Evolutionary conservation across 2,797 vertebrate species (phyloP), one percentile per base, ranked within the genome.

Genomic region (Pristis pectinata): DNA sequence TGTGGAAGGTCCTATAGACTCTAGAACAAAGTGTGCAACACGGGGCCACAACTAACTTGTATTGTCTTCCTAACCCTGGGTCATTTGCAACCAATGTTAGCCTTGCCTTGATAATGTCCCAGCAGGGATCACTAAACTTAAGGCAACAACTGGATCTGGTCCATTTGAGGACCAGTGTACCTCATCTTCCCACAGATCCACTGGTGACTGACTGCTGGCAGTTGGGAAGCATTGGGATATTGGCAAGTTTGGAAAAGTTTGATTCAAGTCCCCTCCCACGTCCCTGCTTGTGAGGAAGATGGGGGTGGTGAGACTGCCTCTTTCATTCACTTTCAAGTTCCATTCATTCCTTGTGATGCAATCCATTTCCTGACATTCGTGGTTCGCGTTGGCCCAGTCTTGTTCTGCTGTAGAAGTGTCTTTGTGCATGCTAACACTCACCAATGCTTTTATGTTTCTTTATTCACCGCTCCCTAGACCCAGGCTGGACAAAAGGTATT

Each of bases 381-480:
- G 49, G 72, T 76, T 19, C 92, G 44, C 41, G 30, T 53, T 19
- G 92, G 5, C 92, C 92, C 92, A 34, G 53, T 53, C 70, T 76
- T 91, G 87, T 67, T 74, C 92, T 94, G 92, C 37, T 76, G 92
- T 94, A 5, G 49, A 76, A 9, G 27, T 74, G 44, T 94, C 70
- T 94, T 56, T 76, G 92, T 94, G 92, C 92, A 94, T 94, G 70
- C 72, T 94, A 53, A 94, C 92, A 94, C 92, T 94, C 92, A 94
- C 92, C 92, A 56, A 94, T 94, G 92, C 91, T 37, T 93, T 94
- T 94, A 94, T 94, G 67, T 94, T 94, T 74, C 72, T 94, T 94
- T 94, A 76, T 94, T 76, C 92, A 94, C 70, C 92, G 92, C 92
- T 49, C 92, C 92, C 92, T 94, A 94, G 92, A 94, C 92, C 92